These are phyloP conservation scores for Cephus pygmeus DNA, from an alignment of 2,888 invertebrate species.

Conservation along the genomic window DNA sequence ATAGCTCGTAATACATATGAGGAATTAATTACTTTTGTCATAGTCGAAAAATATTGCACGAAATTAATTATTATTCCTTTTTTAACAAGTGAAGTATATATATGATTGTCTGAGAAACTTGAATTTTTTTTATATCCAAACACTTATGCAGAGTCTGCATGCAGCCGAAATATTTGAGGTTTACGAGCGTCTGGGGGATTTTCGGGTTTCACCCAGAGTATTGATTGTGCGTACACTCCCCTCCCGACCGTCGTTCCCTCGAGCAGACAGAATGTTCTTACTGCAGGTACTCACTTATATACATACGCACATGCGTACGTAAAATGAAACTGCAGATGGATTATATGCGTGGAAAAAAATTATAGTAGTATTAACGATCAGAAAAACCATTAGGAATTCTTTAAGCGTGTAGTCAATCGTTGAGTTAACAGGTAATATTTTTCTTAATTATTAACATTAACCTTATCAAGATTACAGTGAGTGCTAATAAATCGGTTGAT, in stretches of 20 bases:
- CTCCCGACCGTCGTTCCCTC: conserved; percentile 18
- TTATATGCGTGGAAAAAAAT: neutral
- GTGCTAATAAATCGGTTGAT: neutral
- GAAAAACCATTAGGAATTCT: neutral
- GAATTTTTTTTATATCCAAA: neutral
- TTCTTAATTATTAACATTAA: neutral
- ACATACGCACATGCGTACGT: conserved; percentile 20
- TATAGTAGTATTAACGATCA: neutral
- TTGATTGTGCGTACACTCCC: conserved; percentile 38
- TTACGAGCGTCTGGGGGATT: conserved; percentile 36
- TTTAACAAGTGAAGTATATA: neutral
- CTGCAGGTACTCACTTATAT: conserved; percentile 24
- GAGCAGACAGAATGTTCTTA: conserved; percentile 32
- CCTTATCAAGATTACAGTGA: neutral
- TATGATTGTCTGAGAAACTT: neutral
- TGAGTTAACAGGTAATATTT: neutral
- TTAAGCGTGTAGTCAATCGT: neutral
- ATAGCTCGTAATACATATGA: neutral
- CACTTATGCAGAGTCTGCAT: neutral
- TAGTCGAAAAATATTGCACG: neutral
- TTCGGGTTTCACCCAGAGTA: conserved; percentile 37
- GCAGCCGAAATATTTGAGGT: conserved; percentile 31
- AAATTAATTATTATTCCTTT: neutral
- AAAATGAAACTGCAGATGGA: conserved; percentile 16
- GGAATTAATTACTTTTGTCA: neutral